Conservation (phyloP, 2,888 invertebrate species). For the Allygus modestus region DNA sequence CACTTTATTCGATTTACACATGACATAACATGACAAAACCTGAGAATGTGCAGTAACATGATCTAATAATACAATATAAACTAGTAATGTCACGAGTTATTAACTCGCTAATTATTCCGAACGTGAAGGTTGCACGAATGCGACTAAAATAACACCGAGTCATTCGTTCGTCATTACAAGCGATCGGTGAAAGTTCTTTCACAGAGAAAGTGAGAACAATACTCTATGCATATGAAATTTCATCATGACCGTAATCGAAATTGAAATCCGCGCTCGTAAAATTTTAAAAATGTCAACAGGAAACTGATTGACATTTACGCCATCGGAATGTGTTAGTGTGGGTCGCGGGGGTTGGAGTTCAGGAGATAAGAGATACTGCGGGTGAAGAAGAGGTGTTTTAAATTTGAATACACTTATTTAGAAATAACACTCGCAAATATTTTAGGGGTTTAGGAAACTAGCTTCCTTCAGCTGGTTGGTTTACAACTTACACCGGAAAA, state of each 20-base stretch:
- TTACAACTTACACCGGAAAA: too few species aligned
- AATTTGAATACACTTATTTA: not conserved
- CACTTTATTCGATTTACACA: too few species aligned
- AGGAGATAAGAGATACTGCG: not conserved
- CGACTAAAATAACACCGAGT: constrained; percentile 5
- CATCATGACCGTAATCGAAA: not conserved
- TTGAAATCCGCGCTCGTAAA: not conserved
- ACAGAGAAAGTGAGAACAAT: not conserved
- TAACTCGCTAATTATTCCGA: not conserved
- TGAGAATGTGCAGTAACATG: too few species aligned
- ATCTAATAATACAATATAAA: too few species aligned
- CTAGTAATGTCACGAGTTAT: not conserved
- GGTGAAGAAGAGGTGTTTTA: not conserved
- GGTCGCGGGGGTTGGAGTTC: not conserved
- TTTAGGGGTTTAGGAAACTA: too few species aligned
- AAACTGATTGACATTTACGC: constrained; percentile 18
- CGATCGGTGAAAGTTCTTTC: not conserved
- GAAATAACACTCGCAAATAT: not conserved
- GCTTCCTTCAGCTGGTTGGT: too few species aligned
- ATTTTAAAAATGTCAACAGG: not conserved
- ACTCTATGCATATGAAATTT: constrained; percentile 13
- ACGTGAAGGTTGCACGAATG: not conserved
- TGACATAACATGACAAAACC: too few species aligned
- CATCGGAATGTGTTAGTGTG: not conserved
- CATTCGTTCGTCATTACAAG: not conserved